Conservation (phyloP, 2,113 vertebrate genomes). For the Halichoerus grypus region DNA sequence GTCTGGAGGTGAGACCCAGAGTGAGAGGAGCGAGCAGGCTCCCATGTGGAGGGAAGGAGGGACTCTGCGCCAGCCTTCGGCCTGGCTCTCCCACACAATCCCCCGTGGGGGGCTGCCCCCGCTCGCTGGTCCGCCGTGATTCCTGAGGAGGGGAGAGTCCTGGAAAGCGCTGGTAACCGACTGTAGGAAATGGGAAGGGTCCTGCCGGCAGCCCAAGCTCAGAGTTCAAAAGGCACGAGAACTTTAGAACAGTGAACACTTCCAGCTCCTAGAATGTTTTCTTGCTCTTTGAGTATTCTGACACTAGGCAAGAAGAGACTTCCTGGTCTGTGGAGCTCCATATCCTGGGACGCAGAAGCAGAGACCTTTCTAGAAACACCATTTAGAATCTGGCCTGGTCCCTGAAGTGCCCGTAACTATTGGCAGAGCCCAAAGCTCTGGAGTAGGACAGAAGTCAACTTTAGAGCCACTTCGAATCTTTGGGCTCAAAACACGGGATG, state of each 20-base stretch:
- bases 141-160: not conserved
- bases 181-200: not conserved
- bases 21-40: not conserved
- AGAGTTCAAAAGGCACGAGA: not conserved
- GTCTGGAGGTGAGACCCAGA: not conserved
- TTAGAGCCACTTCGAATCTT: not conserved
- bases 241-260: not conserved
- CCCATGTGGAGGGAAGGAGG: not conserved
- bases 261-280: not conserved
- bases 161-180: not conserved
- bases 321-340: not conserved
- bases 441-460: not conserved
- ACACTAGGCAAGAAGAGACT: not conserved
- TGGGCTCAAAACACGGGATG: not conserved
- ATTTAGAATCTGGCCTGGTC: not conserved
- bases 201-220: not conserved
- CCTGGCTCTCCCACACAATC: accelerated
- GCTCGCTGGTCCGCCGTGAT: not conserved
- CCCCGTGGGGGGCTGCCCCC: not conserved
- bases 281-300: not conserved
- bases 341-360: not conserved
- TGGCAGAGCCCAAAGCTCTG: not conserved
- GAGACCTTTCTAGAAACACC: conserved; percentile 8
- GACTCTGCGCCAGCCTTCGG: not conserved
- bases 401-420: not conserved